A percentile compares a stretch with the other conserved stretches of the same genome.
phyloP scores from a whole-genome alignment of 1,140 invertebrate genomes.

The Nephotettix cincticeps region DNA sequence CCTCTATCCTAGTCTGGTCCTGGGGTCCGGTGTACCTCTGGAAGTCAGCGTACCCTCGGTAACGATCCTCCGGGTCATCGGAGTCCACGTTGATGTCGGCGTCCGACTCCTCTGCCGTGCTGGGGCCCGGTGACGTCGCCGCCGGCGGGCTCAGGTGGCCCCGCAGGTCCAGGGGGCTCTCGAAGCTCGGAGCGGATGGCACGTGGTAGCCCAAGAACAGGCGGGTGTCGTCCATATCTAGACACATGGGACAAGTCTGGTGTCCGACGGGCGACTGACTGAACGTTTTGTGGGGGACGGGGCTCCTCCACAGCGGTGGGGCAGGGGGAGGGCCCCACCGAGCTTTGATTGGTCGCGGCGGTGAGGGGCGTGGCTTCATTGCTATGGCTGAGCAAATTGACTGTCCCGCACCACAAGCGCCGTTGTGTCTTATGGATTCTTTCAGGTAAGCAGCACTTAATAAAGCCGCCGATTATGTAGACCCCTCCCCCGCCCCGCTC shows the following conservation, averaged over 20 bases:
- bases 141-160: conserved; percentile 18
- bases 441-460: conserved; percentile 22
- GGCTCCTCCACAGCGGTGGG: not conserved
- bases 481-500: not conserved
- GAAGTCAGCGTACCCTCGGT: conserved; percentile 17
- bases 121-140: conserved; percentile 28
- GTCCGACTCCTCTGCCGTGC: conserved; percentile 35
- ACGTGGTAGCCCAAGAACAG: conserved; percentile 38
- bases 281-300: not conserved
- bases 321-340: conserved; percentile 6
- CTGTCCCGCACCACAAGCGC: conserved; percentile 11
- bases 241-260: conserved; percentile 41
- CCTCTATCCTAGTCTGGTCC: not conserved
- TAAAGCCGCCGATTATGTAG: conserved; percentile 19
- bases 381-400: conserved; percentile 28
- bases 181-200: conserved; percentile 24
- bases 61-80: conserved; percentile 36
- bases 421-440: conserved; percentile 20
- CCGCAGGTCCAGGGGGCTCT: conserved; percentile 38
- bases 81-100: conserved; percentile 44
- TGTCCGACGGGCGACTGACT: conserved; percentile 14
- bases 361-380: conserved; percentile 4
- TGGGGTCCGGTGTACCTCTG: conserved; percentile 26
- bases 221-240: conserved; percentile 40
- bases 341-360: conserved; percentile 4